These are phyloP conservation scores for Baccha elongata DNA, from an alignment of 2,888 invertebrate species.

Conservation along the genomic window DNA sequence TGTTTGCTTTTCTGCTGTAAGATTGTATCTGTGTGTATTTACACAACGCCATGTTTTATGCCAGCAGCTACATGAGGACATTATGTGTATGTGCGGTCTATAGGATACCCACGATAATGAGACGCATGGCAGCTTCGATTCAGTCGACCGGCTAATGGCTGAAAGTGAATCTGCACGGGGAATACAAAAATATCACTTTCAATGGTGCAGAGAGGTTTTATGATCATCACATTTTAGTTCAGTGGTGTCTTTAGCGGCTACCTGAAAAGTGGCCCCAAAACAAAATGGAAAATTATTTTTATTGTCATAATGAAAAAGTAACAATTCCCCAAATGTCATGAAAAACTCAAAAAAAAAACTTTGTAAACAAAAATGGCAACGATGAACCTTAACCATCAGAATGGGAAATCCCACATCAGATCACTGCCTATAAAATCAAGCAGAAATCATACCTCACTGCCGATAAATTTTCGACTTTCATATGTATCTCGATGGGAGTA, in stretches of 20 bases:
- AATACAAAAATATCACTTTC: constrained; percentile 61
- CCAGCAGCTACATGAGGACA: constrained; percentile 37
- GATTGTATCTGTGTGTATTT: constrained; percentile 48
- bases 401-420: too few relatives aligned
- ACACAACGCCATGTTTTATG: constrained; percentile 48
- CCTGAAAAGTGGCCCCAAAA: too few relatives aligned
- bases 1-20: constrained; percentile 39
- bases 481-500: too few relatives aligned
- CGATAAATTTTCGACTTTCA: too few relatives aligned
- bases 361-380: too few relatives aligned
- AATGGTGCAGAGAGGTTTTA: constrained; percentile 16
- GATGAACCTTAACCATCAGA: too few relatives aligned
- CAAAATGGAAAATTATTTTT: too few relatives aligned
- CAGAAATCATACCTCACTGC: too few relatives aligned
- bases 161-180: constrained; percentile 65
- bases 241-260: constrained; percentile 52
- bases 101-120: background rate
- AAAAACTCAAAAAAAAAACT: too few relatives aligned
- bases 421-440: too few relatives aligned
- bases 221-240: background rate
- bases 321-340: too few relatives aligned
- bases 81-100: constrained; percentile 16
- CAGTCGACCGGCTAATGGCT: constrained; percentile 58
- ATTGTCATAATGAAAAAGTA: too few relatives aligned
- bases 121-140: constrained; percentile 50